A percentile compares a stretch with the other conserved stretches of the same genome.
These are phyloP conservation scores for Ciconia nigra DNA, from an alignment of 2,797 vertebrate species.

Conservation along the genomic window DNA sequence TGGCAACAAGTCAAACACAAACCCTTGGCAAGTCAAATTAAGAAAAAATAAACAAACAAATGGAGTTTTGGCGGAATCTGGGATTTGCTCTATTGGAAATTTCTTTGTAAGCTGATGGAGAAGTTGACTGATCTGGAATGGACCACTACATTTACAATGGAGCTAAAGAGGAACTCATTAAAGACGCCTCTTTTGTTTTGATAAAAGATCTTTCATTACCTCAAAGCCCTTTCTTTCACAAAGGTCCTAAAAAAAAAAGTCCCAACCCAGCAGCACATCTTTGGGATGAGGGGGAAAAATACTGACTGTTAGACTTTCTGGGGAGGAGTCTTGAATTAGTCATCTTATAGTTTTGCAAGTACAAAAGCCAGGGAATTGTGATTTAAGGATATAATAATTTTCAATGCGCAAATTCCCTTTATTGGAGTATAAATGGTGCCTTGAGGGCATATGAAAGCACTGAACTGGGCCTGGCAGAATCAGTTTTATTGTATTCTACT, in stretches of 20 bases:
- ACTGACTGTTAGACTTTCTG: neutral
- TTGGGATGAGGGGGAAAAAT: neutral
- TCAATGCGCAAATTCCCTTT: neutral
- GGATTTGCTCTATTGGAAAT: conserved; percentile 18
- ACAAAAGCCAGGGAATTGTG: neutral
- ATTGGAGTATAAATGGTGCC: conserved; percentile 24
- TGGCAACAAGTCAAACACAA: conserved; percentile 51
- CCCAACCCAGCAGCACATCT: neutral
- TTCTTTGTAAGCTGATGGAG: neutral
- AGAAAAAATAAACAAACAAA: conserved; percentile 55
- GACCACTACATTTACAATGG: neutral
- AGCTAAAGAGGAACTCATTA: neutral
- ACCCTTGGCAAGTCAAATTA: conserved; percentile 36
- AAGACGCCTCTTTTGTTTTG: neutral
- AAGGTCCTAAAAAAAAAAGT: neutral
- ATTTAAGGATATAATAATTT: conserved; percentile 37
- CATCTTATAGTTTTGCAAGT: neutral
- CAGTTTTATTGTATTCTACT: conserved; percentile 47
- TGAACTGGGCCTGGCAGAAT: conserved; percentile 38
- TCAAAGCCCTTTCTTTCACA: neutral
- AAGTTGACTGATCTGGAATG: conserved; percentile 30
- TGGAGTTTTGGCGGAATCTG: conserved; percentile 26
- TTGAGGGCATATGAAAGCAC: conserved; percentile 23
- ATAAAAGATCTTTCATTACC: conserved; percentile 2
- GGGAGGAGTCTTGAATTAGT: neutral